Conservation (phyloP, 1,140 invertebrate species). For the Pararge aegeria region DNA sequence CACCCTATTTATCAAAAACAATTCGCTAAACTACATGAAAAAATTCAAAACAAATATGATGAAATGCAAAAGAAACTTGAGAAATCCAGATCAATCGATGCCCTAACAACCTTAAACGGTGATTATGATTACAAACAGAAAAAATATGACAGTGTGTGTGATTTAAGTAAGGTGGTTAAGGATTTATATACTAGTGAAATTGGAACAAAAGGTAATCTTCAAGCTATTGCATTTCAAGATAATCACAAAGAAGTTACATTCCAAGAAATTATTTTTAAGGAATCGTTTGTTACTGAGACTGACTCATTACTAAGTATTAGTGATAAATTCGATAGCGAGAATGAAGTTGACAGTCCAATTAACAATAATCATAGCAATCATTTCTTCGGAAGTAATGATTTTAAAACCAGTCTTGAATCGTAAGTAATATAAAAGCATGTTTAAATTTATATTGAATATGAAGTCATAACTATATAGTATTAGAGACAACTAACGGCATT, state of each 20-base stretch:
- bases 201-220: constrained; percentile 10
- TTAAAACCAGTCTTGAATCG: constrained; percentile 56
- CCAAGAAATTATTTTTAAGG: constrained; percentile 36
- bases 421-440: constrained; percentile 39
- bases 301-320: constrained; percentile 26
- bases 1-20: constrained; percentile 32
- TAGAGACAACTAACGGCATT: neutral
- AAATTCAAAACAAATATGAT: constrained; percentile 62
- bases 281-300: constrained; percentile 39
- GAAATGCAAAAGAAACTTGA: constrained; percentile 65
- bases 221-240: constrained; percentile 32
- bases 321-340: constrained; percentile 36
- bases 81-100: constrained; percentile 62
- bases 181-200: constrained; percentile 6
- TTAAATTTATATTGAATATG: no score
- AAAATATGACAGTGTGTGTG: constrained; percentile 38
- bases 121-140: constrained; percentile 40
- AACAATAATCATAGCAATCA: constrained; percentile 24
- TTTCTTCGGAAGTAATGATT: constrained; percentile 36
- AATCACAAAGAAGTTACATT: constrained; percentile 37
- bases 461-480: no score
- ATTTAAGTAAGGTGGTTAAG: constrained; percentile 38
- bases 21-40: constrained; percentile 57
- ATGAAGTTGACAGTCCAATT: constrained; percentile 25
- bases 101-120: constrained; percentile 39